phyloP scores from a whole-genome alignment of 2,797 vertebrate genomes.

The Fringilla coelebs region DNA sequence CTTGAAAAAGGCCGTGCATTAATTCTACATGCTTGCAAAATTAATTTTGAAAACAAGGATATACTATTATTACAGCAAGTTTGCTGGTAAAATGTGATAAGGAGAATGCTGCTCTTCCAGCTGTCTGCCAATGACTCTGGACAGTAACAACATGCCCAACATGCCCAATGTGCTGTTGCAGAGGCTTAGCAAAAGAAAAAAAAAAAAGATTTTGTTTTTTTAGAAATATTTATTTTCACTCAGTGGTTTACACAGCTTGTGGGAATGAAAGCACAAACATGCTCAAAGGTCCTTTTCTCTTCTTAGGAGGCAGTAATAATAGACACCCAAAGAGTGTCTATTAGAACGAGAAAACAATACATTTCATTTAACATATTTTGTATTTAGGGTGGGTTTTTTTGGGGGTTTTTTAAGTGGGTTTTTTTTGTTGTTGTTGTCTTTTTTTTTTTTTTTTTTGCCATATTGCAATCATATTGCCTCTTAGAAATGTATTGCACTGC shows the following conservation, averaged over 20 bases:
- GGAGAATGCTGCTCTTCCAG: background rate
- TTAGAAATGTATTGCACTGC: background rate
- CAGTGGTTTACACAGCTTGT: background rate
- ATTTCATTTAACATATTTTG: background rate
- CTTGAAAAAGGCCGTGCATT: background rate
- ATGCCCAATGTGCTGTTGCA: background rate
- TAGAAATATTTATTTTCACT: constrained; percentile 33
- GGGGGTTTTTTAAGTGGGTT: too few species aligned
- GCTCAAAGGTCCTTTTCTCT: background rate
- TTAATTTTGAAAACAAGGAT: background rate
- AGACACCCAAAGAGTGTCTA: background rate
- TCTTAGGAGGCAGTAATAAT: background rate
- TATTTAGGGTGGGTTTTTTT: background rate
- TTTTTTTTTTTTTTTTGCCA: background rate
- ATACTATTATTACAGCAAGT: background rate
- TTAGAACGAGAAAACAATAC: constrained; percentile 2
- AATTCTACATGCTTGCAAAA: background rate
- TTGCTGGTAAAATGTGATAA: constrained; percentile 45
- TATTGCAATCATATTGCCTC: background rate
- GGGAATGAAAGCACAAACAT: background rate
- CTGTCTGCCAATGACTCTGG: background rate
- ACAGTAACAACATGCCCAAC: background rate
- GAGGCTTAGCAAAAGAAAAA: constrained; percentile 9
- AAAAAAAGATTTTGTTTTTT: background rate
- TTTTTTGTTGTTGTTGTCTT: background rate